Percentiles rank a stretch among this genome's conserved stretches.
phyloP scores from a whole-genome alignment of 37 sponge, comb jelly and placozoan genomes.

The Theonella swinhoei region DNA sequence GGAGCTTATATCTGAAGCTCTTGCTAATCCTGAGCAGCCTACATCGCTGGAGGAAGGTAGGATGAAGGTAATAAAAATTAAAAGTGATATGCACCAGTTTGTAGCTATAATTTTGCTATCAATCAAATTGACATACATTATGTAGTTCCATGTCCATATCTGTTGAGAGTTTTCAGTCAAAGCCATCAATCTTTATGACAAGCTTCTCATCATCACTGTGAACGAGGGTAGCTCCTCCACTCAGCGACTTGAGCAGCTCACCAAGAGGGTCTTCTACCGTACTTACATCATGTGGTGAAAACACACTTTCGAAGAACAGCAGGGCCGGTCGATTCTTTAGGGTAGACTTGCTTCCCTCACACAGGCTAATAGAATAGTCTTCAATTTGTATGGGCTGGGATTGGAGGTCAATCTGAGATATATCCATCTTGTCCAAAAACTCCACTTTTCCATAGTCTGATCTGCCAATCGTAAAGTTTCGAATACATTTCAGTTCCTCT shows the following conservation, averaged over 20 bases:
- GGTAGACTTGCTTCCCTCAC: neutral
- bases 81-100: no score
- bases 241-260: neutral
- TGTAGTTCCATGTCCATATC: no score
- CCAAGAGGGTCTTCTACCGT: neutral
- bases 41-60: neutral
- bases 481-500: neutral
- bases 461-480: conserved; percentile 25
- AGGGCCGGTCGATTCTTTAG: conserved; percentile 28
- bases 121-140: neutral
- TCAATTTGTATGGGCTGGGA: conserved; percentile 27
- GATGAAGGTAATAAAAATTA: conserved; percentile 17
- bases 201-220: conserved; percentile 28
- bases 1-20: conserved; percentile 1
- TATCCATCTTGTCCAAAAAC: conserved; percentile 16
- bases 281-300: neutral
- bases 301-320: conserved; percentile 19
- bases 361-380: neutral
- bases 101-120: no score
- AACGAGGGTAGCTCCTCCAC: neutral
- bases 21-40: conserved; percentile 34
- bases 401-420: conserved; percentile 12
- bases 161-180: no score
- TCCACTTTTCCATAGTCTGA: conserved; percentile 7
- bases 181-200: conserved; percentile 26